Evolutionary conservation across 2,113 vertebrate genomes (phyloP).

Genomic region (Actenoides lindsayi): DNA sequence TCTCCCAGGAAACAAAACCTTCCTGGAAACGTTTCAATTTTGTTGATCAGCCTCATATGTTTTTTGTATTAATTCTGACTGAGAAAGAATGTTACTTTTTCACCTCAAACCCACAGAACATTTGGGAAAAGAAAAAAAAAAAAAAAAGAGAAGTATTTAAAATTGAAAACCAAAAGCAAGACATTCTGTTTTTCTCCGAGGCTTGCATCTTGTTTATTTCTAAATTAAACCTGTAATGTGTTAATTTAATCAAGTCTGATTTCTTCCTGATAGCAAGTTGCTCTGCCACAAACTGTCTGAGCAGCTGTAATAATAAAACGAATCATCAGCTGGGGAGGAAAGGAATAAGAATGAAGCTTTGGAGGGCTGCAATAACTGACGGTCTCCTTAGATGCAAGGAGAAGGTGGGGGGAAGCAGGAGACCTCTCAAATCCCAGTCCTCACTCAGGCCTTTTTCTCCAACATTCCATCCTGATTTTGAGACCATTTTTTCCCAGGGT

Average conservation of each 20-base stretch:
- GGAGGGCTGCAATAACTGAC: neutral
- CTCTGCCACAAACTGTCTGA: neutral
- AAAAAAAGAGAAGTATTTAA: neutral
- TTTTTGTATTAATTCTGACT: neutral
- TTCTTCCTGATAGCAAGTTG: slow-evolving; percentile 13
- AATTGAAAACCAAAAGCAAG: neutral
- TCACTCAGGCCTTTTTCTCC: neutral
- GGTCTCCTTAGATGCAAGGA: neutral
- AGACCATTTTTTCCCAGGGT: neutral
- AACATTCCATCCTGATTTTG: rapidly evolving
- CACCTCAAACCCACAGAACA: neutral
- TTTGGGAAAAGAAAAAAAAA: neutral
- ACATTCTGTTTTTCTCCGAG: neutral
- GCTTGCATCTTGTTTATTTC: neutral
- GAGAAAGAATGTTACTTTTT: neutral
- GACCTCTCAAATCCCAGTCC: neutral
- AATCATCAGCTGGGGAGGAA: neutral
- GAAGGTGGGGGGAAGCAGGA: neutral
- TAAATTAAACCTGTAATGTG: slow-evolving; percentile 3
- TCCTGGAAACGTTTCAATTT: neutral
- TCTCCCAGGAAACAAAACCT: neutral
- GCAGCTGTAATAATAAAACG: neutral
- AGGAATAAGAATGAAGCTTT: neutral
- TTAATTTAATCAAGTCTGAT: slow-evolving; percentile 45
- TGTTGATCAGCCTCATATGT: neutral